Evolutionary conservation across 1,140 invertebrate species (phyloP), one percentile per base, ranked within the genome.

Genomic region (Scaptomyza pallida): DNA sequence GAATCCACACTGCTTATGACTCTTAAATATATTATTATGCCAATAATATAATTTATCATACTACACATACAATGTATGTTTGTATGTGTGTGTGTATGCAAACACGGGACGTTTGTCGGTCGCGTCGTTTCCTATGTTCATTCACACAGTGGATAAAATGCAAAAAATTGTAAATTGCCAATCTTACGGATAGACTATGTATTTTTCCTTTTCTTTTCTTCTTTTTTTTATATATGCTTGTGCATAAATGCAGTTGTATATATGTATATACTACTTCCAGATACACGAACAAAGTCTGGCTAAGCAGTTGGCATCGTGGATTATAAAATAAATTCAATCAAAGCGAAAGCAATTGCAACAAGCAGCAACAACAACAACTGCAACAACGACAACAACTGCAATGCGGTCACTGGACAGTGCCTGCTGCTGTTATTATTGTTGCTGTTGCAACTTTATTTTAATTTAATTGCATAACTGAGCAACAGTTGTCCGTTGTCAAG

Each of bases 271-370:
- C 26, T 30, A 30, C 26, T 9, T 26, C 23, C 26, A 51, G 16
- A 60, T n/a, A 67, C 50, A 57, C 51, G 48, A 8, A 30, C 37
- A 41, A 9, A 30, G 6, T 23, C 44, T 37, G 72, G 69, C 78
- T 78, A 81, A 82, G 60, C 72, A 80, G 48, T 70, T 45, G 47
- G 81, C 51, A 55, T 78, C 72, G 54, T 68, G 82, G 65, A 73
- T 88, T 88, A 78, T 86, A 88, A 78, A 86, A 81, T 86, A 78
- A 81, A 86, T 86, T 88, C 82, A 88, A 86, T 88, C 82, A 78
- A 69, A 76, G 73, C 73, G 73, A 77, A 79, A 85, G 80, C 80
- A 85, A 85, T 69, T 75, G 80, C 59, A 71, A 72, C 62, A 56
- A 44, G 44, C 61, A 56, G 44, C 64, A 75, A 59, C 54, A 73